Evolutionary conservation across 1,140 invertebrate species (phyloP).

Genomic region (Sarcophaga bullata): DNA sequence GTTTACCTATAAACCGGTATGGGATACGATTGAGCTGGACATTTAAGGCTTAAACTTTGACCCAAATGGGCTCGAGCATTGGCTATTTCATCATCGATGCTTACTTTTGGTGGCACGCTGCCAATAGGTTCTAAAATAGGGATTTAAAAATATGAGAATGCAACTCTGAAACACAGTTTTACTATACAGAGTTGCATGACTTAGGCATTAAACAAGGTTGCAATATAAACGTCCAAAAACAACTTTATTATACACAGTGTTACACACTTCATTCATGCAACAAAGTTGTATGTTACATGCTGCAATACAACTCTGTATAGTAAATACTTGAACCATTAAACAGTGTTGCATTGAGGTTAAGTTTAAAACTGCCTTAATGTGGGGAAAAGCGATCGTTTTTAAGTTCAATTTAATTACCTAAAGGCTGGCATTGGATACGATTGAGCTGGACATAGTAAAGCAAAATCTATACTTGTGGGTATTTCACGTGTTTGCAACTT

Average conservation of each 20-base stretch:
- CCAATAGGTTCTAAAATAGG: conserved; percentile 76
- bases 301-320: no score
- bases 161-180: no score
- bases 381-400: not conserved
- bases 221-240: no score
- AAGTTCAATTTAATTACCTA: conserved; percentile 69
- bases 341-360: not conserved
- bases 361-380: not conserved
- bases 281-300: no score
- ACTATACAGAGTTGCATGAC: no score
- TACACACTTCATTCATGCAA: no score
- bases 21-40: conserved; percentile 75
- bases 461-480: conserved; percentile 64
- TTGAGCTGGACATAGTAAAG: conserved; percentile 74
- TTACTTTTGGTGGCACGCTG: conserved; percentile 79
- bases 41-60: conserved; percentile 69
- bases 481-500: conserved; percentile 64
- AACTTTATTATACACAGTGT: no score
- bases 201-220: no score
- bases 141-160: no score
- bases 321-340: no score
- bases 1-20: conserved; percentile 72
- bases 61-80: conserved; percentile 67
- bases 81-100: conserved; percentile 77
- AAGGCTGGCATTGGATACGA: conserved; percentile 75